A percentile compares a stretch with the other conserved stretches of the same genome.
Evolutionary conservation across 2,797 vertebrate genomes (phyloP).

Genomic region (Crocodylus rhombifer): DNA sequence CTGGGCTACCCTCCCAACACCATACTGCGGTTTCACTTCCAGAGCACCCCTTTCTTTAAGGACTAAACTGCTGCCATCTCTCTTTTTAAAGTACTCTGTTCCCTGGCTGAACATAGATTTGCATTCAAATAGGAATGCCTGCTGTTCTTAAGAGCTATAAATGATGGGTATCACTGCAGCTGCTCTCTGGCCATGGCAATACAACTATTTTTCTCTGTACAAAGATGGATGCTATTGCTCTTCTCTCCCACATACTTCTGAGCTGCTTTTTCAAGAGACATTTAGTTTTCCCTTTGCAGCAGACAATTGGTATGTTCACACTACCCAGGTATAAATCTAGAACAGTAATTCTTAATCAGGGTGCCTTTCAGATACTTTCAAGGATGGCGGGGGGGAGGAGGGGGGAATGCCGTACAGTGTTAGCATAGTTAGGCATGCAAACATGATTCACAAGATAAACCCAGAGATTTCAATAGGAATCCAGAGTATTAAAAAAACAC

Average conservation of each 20-base stretch:
- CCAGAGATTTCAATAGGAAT: too few species aligned
- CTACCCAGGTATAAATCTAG: neutral
- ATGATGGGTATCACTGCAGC: neutral
- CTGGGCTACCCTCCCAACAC: neutral
- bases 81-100: neutral
- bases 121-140: neutral
- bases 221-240: neutral
- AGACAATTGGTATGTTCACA: too few species aligned
- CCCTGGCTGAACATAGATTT: neutral
- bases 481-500: too few species aligned
- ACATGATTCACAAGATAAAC: too few species aligned
- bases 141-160: neutral
- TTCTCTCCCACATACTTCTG: too few species aligned
- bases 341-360: too few species aligned
- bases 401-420: too few species aligned
- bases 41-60: neutral
- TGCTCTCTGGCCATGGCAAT: too few species aligned
- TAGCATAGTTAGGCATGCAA: too few species aligned
- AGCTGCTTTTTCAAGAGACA: neutral
- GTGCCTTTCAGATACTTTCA: too few species aligned
- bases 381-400: too few species aligned
- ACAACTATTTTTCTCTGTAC: neutral
- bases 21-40: neutral
- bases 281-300: neutral
- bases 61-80: neutral